Conservation (phyloP, 2,113 vertebrate species). For the Crotalus viridis region DNA sequence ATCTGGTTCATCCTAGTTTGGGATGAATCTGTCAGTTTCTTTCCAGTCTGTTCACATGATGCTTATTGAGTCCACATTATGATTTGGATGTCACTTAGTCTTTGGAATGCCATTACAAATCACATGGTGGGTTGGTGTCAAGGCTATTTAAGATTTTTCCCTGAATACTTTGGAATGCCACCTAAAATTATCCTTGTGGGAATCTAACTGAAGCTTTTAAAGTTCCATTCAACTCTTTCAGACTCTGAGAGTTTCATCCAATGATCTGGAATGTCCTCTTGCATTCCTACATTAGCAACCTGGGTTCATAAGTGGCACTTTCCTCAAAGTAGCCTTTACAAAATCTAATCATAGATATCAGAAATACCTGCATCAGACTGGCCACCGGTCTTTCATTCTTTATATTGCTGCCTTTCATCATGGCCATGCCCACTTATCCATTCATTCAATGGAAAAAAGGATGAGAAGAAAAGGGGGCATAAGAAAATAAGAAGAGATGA, state of each 20-base stretch:
- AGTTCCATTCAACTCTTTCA: background rate
- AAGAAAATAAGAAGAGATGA: background rate
- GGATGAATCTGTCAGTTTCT: background rate
- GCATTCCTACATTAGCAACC: background rate
- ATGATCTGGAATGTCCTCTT: background rate
- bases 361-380: background rate
- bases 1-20: background rate
- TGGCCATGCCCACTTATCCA: background rate
- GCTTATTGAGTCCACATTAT: background rate
- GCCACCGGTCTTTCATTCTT: background rate
- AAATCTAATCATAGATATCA: background rate
- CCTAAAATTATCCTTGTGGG: background rate
- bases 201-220: background rate
- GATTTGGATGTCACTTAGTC: background rate
- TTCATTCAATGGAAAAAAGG: background rate
- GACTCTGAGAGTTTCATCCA: background rate
- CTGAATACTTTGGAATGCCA: background rate
- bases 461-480: background rate
- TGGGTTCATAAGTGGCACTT: background rate
- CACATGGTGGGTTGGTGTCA: background rate
- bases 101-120: background rate
- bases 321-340: background rate
- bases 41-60: background rate
- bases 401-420: background rate
- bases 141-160: background rate